phyloP scores from a whole-genome alignment of 2,888 invertebrate species.

The Serripes groenlandicus region DNA sequence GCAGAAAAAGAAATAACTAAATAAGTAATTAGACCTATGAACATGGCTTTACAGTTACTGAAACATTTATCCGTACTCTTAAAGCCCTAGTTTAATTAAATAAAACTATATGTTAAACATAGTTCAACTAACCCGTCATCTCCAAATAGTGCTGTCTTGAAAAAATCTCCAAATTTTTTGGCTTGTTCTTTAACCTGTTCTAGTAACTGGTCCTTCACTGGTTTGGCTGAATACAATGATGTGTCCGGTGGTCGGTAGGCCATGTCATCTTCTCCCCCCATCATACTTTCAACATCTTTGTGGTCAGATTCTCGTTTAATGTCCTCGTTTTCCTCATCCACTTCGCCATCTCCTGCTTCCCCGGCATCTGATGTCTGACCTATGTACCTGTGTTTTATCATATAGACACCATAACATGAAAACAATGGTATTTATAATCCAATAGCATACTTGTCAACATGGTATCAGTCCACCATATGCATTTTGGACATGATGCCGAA shows the following conservation, averaged over 20 bases:
- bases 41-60: too few relatives aligned
- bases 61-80: too few relatives aligned
- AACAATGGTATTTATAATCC: too few relatives aligned
- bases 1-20: too few relatives aligned
- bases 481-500: too few relatives aligned
- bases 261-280: constrained; percentile 44
- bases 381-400: constrained; percentile 42
- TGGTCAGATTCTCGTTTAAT: constrained; percentile 24
- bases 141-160: constrained; percentile 53
- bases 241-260: constrained; percentile 50
- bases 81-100: too few relatives aligned
- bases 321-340: constrained; percentile 35
- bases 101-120: too few relatives aligned
- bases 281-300: not conserved
- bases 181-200: constrained; percentile 41
- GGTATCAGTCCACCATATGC: too few relatives aligned
- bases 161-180: constrained; percentile 53
- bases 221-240: constrained; percentile 30
- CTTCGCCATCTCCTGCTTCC: constrained; percentile 46
- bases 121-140: too few relatives aligned
- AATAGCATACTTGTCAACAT: too few relatives aligned
- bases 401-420: too few relatives aligned
- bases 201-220: constrained; percentile 36
- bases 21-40: too few relatives aligned
- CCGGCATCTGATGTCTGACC: constrained; percentile 61